phyloP scores from a whole-genome alignment of 2,113 vertebrate species.

The Sapajus apella region DNA sequence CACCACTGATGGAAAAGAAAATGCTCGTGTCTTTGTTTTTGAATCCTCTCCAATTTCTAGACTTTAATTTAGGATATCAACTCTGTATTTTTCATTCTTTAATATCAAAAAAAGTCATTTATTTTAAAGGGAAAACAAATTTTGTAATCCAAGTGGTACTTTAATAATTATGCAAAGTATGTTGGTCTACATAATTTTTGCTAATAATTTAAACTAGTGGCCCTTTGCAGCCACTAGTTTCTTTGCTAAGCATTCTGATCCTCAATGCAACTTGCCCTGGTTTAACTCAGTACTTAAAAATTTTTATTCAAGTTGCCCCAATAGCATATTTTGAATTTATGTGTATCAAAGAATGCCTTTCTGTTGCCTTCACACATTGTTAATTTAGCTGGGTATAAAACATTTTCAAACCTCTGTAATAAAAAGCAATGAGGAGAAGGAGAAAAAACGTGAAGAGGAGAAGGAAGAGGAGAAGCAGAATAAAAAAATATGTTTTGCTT shows the following conservation, averaged over 20 bases:
- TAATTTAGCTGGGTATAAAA: slow-evolving; percentile 1
- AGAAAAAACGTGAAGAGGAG: neutral
- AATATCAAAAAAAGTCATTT: neutral
- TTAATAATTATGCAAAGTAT: slow-evolving; percentile 21
- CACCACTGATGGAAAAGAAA: neutral
- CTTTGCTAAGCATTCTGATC: neutral
- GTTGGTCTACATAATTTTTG: neutral
- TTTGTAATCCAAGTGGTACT: neutral
- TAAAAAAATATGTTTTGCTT: neutral
- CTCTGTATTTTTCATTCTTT: neutral
- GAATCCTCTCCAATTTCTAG: neutral
- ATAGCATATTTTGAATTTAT: neutral
- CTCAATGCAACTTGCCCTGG: neutral
- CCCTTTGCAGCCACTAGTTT: neutral
- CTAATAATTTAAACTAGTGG: neutral
- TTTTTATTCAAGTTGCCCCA: neutral
- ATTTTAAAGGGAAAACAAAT: slow-evolving; percentile 25
- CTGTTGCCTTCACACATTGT: neutral
- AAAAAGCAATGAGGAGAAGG: neutral
- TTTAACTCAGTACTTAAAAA: neutral
- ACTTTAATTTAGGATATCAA: neutral
- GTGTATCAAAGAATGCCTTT: neutral
- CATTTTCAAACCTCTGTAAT: neutral
- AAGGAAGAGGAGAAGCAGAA: neutral
- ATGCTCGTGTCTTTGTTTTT: neutral